Percentiles rank a stretch among this genome's conserved stretches.
phyloP scores from a whole-genome alignment of 92 coral and sea anemone genomes.

The Epizoanthus illoricatus region DNA sequence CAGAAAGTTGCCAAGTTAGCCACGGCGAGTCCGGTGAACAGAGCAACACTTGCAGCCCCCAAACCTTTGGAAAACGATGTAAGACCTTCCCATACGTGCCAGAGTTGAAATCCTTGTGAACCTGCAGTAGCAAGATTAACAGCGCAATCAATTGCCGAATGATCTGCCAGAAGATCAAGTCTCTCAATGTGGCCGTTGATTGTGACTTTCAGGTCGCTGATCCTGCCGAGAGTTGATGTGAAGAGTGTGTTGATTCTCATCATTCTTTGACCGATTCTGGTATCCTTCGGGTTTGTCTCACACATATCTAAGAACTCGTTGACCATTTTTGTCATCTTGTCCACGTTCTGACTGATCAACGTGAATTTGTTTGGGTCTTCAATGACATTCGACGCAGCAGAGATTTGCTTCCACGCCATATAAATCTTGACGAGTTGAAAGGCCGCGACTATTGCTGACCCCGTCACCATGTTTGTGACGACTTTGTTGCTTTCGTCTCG shows the following conservation, averaged over 20 bases:
- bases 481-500: slow-evolving; percentile 49
- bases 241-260: slow-evolving; percentile 53
- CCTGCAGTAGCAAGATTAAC: slow-evolving; percentile 57
- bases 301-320: slow-evolving; percentile 54
- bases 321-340: slow-evolving; percentile 61
- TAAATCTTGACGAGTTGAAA: slow-evolving; percentile 57
- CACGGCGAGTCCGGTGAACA: slow-evolving; percentile 38
- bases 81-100: slow-evolving; percentile 52
- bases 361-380: slow-evolving; percentile 49
- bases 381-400: slow-evolving; percentile 63
- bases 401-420: slow-evolving; percentile 64
- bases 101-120: slow-evolving; percentile 59
- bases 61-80: slow-evolving; percentile 45
- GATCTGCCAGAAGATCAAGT: slow-evolving; percentile 60
- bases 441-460: slow-evolving; percentile 47
- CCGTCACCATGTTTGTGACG: slow-evolving; percentile 58
- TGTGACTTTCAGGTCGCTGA: slow-evolving; percentile 51
- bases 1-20: slow-evolving; percentile 38
- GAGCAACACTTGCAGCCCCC: slow-evolving; percentile 46
- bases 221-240: slow-evolving; percentile 50
- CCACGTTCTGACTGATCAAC: slow-evolving; percentile 46
- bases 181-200: slow-evolving; percentile 70
- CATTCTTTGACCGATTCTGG: slow-evolving; percentile 47
- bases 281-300: slow-evolving; percentile 50
- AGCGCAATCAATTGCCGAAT: slow-evolving; percentile 56